Conservation (phyloP, 2,113 vertebrate species). For the Labrus mixtus region DNA sequence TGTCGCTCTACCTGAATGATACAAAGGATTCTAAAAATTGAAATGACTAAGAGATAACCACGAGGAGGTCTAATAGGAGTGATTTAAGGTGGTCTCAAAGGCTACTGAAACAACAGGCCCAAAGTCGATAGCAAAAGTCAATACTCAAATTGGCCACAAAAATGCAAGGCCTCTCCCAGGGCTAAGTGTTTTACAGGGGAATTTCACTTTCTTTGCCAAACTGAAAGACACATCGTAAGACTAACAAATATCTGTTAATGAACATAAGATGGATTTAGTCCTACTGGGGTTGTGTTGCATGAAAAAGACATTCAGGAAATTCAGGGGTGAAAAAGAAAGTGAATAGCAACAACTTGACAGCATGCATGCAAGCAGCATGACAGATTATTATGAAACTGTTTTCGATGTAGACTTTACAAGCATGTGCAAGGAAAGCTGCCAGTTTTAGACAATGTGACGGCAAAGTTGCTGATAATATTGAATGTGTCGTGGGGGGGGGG, state of each 20-base stretch:
- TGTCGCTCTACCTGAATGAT: not conserved
- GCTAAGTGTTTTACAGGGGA: slow-evolving; percentile 6
- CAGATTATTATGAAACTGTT: too few relatives aligned
- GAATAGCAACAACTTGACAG: too few relatives aligned
- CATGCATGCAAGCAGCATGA: too few relatives aligned
- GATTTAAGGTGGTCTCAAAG: not conserved
- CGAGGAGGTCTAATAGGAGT: not conserved
- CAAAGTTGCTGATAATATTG: too few relatives aligned
- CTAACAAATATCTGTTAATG: not conserved
- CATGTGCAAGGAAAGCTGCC: too few relatives aligned
- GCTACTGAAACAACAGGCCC: slow-evolving; percentile 2
- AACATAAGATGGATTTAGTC: too few relatives aligned
- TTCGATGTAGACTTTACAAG: too few relatives aligned
- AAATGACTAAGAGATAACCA: not conserved
- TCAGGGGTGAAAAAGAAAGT: too few relatives aligned
- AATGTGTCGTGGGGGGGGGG: too few relatives aligned
- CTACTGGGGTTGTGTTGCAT: too few relatives aligned
- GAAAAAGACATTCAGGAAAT: too few relatives aligned
- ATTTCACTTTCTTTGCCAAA: not conserved
- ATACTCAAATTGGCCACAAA: not conserved
- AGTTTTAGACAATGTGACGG: too few relatives aligned
- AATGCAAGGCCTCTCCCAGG: not conserved
- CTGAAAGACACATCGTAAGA: not conserved
- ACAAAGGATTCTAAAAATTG: not conserved
- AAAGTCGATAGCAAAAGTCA: not conserved